Evolutionary conservation across 2,888 invertebrate genomes (phyloP), one percentile per base, ranked within the genome.

Genomic region (Neoscelio sp.): DNA sequence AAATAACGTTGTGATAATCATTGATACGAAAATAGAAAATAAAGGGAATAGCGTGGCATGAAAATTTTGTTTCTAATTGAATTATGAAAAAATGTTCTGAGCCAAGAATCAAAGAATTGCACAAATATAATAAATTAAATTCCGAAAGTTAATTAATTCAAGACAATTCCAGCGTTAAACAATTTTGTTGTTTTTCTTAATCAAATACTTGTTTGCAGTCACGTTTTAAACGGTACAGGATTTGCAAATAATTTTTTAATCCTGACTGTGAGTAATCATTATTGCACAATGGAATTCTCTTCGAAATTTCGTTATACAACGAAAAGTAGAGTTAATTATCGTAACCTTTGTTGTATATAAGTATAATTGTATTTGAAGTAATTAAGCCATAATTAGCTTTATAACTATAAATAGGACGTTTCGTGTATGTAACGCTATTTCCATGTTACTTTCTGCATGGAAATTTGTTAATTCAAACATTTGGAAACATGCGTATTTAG

Each of bases 21-120:
- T 58, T 70, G 64, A 50, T 40, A 71, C 50, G 10, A 58, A 38
- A 71, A 67, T 71, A 58, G 48, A 74, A 56, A 65, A 50, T 50
- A 33, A 48, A 44, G 20, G 30, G 12, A 20, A 58, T 20, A n/a
- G 13, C 38, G 4, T 28, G 6, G 13, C 10, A 15, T 13, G 15
- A 44, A 38, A 68, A 65, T 62, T 10, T 58, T 50, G 7, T 0
- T 40, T 48, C 4, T 35, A 50, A 64, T 42, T 38, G 3, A 42
- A 35, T 23, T 35, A 38, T 6, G 13, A 4, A 18, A 10, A 12
- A 5, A 18, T 5, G n/a, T 35, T 18, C 10, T n/a, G 8, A 8
- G 4, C 7, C 52, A 17, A n/a, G n/a, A n/a, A 5, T 26, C 4
- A 33, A 33, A n/a, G 6, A 33, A 33, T 23, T 23, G 23, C 3